These are phyloP conservation scores for Myopa testacea DNA, from an alignment of 2,888 invertebrate species.

Conservation along the genomic window DNA sequence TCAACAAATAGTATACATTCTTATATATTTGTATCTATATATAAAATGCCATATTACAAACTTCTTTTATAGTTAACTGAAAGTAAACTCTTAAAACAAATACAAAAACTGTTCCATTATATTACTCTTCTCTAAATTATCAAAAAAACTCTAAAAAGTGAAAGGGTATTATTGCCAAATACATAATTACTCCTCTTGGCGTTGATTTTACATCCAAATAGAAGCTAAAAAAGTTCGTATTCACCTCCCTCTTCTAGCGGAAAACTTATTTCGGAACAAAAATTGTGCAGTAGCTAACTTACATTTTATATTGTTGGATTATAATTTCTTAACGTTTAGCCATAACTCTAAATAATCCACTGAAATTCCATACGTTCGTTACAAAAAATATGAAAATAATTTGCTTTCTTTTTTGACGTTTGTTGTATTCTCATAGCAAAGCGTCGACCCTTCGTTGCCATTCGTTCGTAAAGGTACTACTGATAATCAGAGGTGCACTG, in stretches of 20 bases:
- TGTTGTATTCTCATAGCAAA: neutral
- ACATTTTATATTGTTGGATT: neutral
- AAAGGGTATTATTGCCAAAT: slow-evolving; percentile 15
- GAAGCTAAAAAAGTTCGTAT: neutral
- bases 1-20: no score
- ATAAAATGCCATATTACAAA: no score
- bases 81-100: no score
- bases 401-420: neutral
- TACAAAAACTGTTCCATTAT: no score
- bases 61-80: no score
- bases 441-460: no score
- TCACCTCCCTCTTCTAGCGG: neutral
- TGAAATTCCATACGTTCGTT: slow-evolving; percentile 13
- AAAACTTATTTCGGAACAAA: slow-evolving; percentile 11
- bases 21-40: no score
- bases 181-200: neutral
- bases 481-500: no score
- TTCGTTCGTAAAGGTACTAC: no score
- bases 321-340: neutral
- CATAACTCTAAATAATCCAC: neutral
- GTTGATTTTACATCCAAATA: neutral
- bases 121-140: no score
- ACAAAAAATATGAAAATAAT: slow-evolving; percentile 13
- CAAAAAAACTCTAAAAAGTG: neutral
- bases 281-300: neutral